Evolutionary conservation across 2,888 invertebrate species (phyloP).

Genomic region (Seira ritae): DNA sequence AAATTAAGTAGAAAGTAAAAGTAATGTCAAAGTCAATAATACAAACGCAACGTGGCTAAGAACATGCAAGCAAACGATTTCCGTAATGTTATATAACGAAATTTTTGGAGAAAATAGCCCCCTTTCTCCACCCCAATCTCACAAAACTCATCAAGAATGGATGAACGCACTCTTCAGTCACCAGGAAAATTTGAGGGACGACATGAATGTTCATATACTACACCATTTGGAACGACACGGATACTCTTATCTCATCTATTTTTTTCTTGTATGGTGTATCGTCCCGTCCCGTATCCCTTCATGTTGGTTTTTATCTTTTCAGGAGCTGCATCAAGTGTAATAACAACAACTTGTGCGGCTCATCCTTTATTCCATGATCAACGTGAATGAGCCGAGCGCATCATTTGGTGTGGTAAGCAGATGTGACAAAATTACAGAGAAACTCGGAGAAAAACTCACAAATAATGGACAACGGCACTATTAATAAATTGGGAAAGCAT

Average conservation of each 20-base stretch:
- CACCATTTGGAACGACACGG: too few species aligned
- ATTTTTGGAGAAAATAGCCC: neutral
- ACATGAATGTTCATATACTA: neutral
- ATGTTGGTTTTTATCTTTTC: too few species aligned
- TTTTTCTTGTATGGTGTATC: too few species aligned
- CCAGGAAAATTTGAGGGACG: constrained; percentile 7
- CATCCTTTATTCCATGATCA: too few species aligned
- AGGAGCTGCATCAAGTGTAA: too few species aligned
- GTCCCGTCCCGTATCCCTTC: too few species aligned
- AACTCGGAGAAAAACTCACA: constrained; percentile 43
- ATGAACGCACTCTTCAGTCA: constrained; percentile 4
- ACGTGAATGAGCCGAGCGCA: too few species aligned
- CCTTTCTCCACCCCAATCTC: neutral
- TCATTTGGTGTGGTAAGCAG: constrained; percentile 2
- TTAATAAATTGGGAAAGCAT: neutral
- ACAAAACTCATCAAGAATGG: constrained; percentile 7
- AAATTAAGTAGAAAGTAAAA: neutral
- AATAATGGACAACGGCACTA: constrained; percentile 50
- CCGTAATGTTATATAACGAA: neutral
- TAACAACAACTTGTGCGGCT: too few species aligned
- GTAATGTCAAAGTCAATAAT: constrained; percentile 1
- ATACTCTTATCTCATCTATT: too few species aligned
- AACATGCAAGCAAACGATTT: constrained; percentile 33
- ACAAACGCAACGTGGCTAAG: neutral
- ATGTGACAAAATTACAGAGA: constrained; percentile 40